phyloP scores from a whole-genome alignment of 1,140 invertebrate genomes.

The Lordiphosa collinella region DNA sequence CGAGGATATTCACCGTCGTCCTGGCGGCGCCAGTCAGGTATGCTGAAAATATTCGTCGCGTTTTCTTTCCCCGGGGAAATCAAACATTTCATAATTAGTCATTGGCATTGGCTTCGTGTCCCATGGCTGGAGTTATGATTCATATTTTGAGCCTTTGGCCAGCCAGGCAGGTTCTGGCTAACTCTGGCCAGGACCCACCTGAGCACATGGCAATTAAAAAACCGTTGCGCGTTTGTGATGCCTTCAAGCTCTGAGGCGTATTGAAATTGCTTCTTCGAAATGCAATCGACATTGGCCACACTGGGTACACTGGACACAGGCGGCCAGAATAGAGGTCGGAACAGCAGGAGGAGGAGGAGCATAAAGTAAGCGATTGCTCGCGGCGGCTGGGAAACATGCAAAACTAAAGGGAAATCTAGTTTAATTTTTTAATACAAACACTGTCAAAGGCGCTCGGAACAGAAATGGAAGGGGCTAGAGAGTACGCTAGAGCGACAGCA shows the following conservation, averaged over 20 bases:
- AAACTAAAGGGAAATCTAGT: conserved; percentile 76
- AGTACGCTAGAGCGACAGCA: no score
- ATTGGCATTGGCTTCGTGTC: conserved; percentile 58
- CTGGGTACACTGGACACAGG: conserved; percentile 22
- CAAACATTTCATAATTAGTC: conserved; percentile 80
- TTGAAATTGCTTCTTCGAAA: conserved; percentile 72
- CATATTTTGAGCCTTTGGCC: conserved; percentile 47
- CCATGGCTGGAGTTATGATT: conserved; percentile 58
- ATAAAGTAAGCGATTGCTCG: conserved; percentile 62
- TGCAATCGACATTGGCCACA: conserved; percentile 61
- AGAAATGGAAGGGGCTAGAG: neutral
- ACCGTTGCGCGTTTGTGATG: conserved; percentile 54
- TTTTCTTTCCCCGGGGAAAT: conserved; percentile 69
- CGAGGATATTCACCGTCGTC: conserved; percentile 45
- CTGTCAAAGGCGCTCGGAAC: conserved; percentile 49
- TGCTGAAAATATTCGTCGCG: conserved; percentile 67
- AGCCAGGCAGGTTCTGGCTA: no score
- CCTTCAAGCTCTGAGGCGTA: conserved; percentile 63
- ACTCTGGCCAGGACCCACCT: conserved; percentile 24
- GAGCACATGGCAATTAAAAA: conserved; percentile 73
- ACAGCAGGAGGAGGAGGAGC: neutral
- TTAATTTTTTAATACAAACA: conserved; percentile 74
- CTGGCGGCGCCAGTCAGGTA: conserved; percentile 31
- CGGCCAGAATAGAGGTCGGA: neutral
- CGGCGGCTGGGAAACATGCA: conserved; percentile 59